Conservation (phyloP, 2,113 vertebrate species). For the Crotalus viridis region DNA sequence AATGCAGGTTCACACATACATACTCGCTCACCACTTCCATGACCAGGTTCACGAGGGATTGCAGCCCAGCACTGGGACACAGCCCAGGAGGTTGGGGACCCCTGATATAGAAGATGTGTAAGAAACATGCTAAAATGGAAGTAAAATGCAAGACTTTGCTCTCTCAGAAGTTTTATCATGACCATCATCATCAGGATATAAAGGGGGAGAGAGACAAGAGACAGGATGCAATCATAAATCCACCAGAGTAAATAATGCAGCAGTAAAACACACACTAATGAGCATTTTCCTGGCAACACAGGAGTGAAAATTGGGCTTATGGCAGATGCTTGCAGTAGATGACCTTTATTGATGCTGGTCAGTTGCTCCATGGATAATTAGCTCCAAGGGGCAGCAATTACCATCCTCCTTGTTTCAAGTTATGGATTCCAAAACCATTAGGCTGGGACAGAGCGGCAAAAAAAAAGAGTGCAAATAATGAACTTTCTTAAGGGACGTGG, state of each 20-base stretch:
- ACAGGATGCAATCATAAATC: not conserved
- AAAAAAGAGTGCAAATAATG: not conserved
- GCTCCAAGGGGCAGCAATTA: constrained; percentile 21
- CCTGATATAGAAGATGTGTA: not conserved
- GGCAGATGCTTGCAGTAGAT: constrained; percentile 1
- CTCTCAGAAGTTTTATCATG: not conserved
- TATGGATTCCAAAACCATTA: constrained; percentile 19
- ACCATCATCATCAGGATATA: not conserved
- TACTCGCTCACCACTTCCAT: not conserved
- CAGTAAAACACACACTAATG: constrained; percentile 10
- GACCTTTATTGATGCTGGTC: constrained; percentile 13
- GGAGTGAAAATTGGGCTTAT: constrained; percentile 4
- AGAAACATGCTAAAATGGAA: not conserved
- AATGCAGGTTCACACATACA: not conserved
- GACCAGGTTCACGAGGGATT: not conserved
- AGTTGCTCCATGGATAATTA: constrained; percentile 17
- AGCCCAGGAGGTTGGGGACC: not conserved
- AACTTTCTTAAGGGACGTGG: not conserved
- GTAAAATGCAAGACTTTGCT: not conserved
- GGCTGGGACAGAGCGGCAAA: not conserved
- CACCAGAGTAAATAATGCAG: not conserved
- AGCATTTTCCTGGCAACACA: constrained; percentile 13
- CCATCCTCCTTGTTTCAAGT: not conserved
- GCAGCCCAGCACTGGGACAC: too few relatives aligned
- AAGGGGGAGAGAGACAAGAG: not conserved